Base-by-base conservation (phyloP, 2,888 invertebrate genomes). In the Cantharis lateralis region DNA sequence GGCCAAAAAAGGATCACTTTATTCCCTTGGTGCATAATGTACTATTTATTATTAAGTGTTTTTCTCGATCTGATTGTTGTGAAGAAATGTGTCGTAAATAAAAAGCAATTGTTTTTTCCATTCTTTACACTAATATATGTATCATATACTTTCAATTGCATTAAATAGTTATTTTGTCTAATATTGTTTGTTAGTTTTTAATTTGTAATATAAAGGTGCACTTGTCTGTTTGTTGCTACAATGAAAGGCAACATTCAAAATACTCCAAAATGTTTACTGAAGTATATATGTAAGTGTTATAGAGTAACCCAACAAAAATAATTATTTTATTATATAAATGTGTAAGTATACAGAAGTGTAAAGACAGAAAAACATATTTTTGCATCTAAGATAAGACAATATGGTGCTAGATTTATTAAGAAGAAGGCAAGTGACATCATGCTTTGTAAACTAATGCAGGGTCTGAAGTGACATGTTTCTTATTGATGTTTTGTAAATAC, bases 381-480 rank as follows among this genome's bases (percentile, higher is more conserved):
- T 78, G 74, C 78, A 78, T 76, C 77, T 81, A 78, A 77, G 72
- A 76, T 81, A 81, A 80, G 79, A 81, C 79, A 79, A 79, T 79
- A 80, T 72, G 81, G 80, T 80, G 80, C 80, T 80, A 80, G 79
- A n/a, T 66, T 71, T 68, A 74, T 79, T 75, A 79, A 78, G 75
- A 72, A 76, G 64, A 79, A 78, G 77, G 75, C 78, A 78, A 78
- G 76, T 76, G 77, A 78, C 78, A 80, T 78, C 75, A 70, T 77
- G 79, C 76, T 78, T 76, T 76, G 74, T 78, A 79, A 78, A 76
- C 80, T 74, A 78, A 80, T 75, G 80, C 80, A 80, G 80, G 80
- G 78, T 80, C 77, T 75, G 77, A 75, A 70, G 77, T 79, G 79
- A 79, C 74, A 69, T 64, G 71, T 72, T 79, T 76, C 72, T 74